These are phyloP conservation scores for Mellivora capensis DNA, from an alignment of 2,113 vertebrate genomes.

Conservation along the genomic window DNA sequence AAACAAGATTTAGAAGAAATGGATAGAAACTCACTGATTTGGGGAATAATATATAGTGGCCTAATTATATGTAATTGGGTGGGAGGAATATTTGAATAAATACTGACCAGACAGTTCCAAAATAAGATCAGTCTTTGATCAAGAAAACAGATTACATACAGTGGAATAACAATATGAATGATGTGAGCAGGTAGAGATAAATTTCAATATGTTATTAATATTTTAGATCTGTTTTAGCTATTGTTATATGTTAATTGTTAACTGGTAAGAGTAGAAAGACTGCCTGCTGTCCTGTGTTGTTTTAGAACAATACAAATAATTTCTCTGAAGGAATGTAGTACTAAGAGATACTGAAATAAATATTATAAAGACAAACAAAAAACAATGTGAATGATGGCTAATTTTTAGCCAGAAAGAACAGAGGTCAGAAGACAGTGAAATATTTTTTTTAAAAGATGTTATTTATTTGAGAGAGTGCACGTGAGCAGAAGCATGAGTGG, in stretches of 20 bases:
- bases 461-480: neutral
- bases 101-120: neutral
- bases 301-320: neutral
- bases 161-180: neutral
- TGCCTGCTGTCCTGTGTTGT: neutral
- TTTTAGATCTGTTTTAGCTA: neutral
- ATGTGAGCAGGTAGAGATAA: neutral
- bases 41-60: neutral
- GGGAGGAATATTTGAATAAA: neutral
- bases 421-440: neutral
- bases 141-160: neutral
- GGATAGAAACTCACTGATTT: neutral
- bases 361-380: neutral
- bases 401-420: neutral
- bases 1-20: neutral
- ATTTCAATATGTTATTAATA: neutral
- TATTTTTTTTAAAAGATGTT: neutral
- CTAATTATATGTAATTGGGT: neutral
- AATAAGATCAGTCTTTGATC: neutral
- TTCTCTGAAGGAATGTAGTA: neutral
- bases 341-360: neutral
- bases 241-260: neutral
- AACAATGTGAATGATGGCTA: no score
- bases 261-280: neutral
- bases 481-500: neutral